These are phyloP conservation scores for Amphiprion clarkii DNA, from an alignment of 2,797 vertebrate species.

Conservation along the genomic window DNA sequence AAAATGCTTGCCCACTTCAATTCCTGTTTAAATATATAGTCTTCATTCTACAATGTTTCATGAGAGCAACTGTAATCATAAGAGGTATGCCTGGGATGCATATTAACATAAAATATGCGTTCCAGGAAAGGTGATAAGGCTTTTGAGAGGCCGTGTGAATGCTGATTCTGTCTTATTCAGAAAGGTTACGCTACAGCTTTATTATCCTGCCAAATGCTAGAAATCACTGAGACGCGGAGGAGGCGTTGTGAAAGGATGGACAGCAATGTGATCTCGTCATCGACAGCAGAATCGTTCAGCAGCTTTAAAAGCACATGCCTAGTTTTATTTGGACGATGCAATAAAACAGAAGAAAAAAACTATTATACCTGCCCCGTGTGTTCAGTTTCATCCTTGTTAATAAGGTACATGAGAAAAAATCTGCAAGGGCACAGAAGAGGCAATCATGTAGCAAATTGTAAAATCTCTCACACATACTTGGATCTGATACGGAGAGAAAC, in stretches of 20 bases:
- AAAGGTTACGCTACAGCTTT: constrained; percentile 66
- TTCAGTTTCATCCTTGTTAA: constrained; percentile 88
- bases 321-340: constrained; percentile 23
- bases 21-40: neutral
- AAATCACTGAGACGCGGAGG: constrained; percentile 41
- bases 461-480: neutral
- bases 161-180: constrained; percentile 42
- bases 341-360: constrained; percentile 27
- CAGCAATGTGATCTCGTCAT: constrained; percentile 15
- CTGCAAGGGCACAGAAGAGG: constrained; percentile 65
- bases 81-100: constrained; percentile 19
- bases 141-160: constrained; percentile 56
- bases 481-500: neutral
- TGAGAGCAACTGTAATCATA: constrained; percentile 30
- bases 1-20: constrained; percentile 15
- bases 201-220: constrained; percentile 37
- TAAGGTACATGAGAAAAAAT: constrained; percentile 88
- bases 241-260: constrained; percentile 5
- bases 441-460: constrained; percentile 20
- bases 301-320: constrained; percentile 17
- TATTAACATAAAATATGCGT: constrained; percentile 53
- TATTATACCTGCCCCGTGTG: constrained; percentile 85
- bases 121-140: constrained; percentile 34
- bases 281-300: constrained; percentile 18
- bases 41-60: constrained; percentile 9